A percentile compares a stretch with the other conserved stretches of the same genome.
phyloP scores from a whole-genome alignment of 1,140 invertebrate species.

The Drosophila dunni region DNA sequence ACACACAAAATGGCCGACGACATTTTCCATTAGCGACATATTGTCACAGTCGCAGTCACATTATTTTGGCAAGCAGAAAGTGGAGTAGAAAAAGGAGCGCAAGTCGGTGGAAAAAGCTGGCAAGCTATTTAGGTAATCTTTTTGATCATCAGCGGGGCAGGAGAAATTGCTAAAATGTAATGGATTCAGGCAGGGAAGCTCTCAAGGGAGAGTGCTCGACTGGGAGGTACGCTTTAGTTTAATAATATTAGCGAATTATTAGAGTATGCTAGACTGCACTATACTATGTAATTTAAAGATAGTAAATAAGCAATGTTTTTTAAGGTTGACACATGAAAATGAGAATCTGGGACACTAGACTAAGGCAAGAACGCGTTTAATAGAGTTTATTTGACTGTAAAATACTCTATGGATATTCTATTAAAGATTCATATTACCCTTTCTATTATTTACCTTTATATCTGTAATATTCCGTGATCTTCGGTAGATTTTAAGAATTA shows the following conservation, averaged over 20 bases:
- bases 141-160: slow-evolving; percentile 22
- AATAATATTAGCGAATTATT: neutral
- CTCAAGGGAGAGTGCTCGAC: neutral
- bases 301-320: too few species aligned
- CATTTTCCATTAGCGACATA: slow-evolving; percentile 66
- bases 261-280: too few species aligned
- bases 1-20: slow-evolving; percentile 40
- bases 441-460: too few species aligned
- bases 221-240: slow-evolving; percentile 1
- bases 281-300: too few species aligned
- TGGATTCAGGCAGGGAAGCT: neutral
- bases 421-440: too few species aligned
- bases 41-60: slow-evolving; percentile 25
- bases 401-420: too few species aligned
- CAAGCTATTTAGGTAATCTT: slow-evolving; percentile 65
- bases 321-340: too few species aligned
- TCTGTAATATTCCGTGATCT: too few species aligned
- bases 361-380: too few species aligned
- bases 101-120: neutral
- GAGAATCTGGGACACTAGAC: too few species aligned
- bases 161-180: neutral
- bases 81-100: neutral
- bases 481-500: neutral
- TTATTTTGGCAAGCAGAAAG: neutral
- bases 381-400: too few species aligned